These are phyloP conservation scores for Mycetomoellerius zeteki DNA, from an alignment of 1,140 invertebrate species.

Conservation along the genomic window DNA sequence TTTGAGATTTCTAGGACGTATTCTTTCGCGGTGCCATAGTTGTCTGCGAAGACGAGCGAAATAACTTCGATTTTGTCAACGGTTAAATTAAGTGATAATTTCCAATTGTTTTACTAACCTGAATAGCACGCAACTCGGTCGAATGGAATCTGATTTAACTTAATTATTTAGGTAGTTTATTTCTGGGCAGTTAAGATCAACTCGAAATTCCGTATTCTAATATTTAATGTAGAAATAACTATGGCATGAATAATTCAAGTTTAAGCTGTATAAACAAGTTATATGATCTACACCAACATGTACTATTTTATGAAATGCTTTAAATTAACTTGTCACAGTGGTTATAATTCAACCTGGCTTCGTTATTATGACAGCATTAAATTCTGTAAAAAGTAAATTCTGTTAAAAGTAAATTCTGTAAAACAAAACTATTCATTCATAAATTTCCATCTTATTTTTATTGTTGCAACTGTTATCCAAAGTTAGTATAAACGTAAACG, in stretches of 20 bases:
- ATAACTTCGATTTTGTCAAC: not conserved
- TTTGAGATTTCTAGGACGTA: not conserved
- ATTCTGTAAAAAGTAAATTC: slow-evolving; percentile 5
- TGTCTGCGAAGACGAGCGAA: not conserved
- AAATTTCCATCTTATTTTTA: slow-evolving; percentile 1
- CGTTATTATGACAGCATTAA: not conserved
- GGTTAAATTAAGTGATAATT: slow-evolving; percentile 17
- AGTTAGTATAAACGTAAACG: not conserved
- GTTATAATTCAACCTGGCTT: not conserved
- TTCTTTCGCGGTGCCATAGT: slow-evolving; percentile 24
- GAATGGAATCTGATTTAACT: not conserved
- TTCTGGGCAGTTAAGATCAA: not conserved
- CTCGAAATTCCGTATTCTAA: not conserved
- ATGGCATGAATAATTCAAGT: not conserved
- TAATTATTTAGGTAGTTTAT: not conserved
- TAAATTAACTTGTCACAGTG: not conserved
- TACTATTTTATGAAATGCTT: not conserved
- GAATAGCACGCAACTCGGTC: not conserved
- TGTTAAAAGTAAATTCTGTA: not conserved
- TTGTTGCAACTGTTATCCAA: too few species aligned
- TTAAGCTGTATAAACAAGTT: not conserved
- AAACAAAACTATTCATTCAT: not conserved
- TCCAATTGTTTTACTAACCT: not conserved
- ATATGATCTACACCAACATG: not conserved
- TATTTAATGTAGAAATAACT: not conserved